Base-by-base conservation (phyloP, 2,888 invertebrate genomes). In the Zygogramma bicolorata region DNA sequence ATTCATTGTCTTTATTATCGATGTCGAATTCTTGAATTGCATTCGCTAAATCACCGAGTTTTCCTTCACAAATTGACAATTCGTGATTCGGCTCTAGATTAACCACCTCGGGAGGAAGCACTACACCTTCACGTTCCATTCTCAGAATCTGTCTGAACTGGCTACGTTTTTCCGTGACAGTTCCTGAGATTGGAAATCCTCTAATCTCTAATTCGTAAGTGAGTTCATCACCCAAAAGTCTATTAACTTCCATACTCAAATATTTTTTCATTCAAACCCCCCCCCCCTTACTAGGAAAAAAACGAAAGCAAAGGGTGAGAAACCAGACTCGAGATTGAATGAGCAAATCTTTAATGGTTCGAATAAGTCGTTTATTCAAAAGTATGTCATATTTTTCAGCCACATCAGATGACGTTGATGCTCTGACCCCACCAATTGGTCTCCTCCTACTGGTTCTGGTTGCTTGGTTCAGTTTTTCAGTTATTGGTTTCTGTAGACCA, bases 1-100 rank as follows among this genome's bases (percentile, higher is more conserved):
- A 66, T 66, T 40, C 65, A 57, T 66, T 66, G n/a, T 13, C 22
- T n/a, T 27, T 53, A n/a, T 66, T 66, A 15, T 57, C 22, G 7
- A 7, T 10, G 38, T 66, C 57, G 25, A 66, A 66, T 1, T 18
- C 15, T n/a, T 13, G 4, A 8, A 59, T 18, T 15, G 27, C 59
- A 8, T 59, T 18, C 3, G 59, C 10, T 18, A 59, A 13, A 4
- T 31, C 34, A 7, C 5, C 7, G 4, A 60, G 8, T 38, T 60
- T 60, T 6, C 3, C 8, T 7, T 18, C 7, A 15, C 60, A 60
- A 13, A 34, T 13, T 10, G 15, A n/a, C 3, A 38, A 18, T 34
- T 60, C 38, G 10, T 4, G 18, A 34, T 1, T 38, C 1, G 38
- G 1, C 18, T 60, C 60, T 34, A 38, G 1, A 10, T 18, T 18